Percentiles rank a stretch among this genome's conserved stretches.
These are phyloP conservation scores for Eilema caniola DNA, from an alignment of 2,888 invertebrate genomes.

Conservation along the genomic window DNA sequence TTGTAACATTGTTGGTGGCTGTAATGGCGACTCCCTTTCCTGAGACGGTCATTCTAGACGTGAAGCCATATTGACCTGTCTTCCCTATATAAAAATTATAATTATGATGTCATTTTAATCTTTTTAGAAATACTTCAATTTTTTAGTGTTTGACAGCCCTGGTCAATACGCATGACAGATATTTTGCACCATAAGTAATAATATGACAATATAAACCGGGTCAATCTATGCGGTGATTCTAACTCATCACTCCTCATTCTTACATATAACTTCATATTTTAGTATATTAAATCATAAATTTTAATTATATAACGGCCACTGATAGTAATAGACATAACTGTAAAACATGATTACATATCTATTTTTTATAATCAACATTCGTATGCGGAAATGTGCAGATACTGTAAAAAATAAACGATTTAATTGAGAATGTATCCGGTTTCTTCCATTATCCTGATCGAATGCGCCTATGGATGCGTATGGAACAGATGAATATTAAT, in stretches of 20 bases:
- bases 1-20: too few species aligned
- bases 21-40: too few species aligned
- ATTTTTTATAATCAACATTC: neutral
- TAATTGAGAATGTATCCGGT: neutral
- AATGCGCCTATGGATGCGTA: slow-evolving; percentile 8
- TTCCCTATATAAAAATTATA: too few species aligned
- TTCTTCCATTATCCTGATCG: neutral
- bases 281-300: slow-evolving; percentile 4
- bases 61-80: too few species aligned
- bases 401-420: neutral
- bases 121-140: neutral
- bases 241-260: neutral
- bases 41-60: too few species aligned
- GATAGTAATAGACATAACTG: neutral
- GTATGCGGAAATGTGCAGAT: slow-evolving; percentile 27
- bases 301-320: neutral
- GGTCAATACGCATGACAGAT: neutral
- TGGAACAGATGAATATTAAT: slow-evolving; percentile 1
- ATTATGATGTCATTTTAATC: too few species aligned
- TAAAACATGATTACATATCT: neutral
- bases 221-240: neutral
- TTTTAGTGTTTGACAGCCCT: neutral
- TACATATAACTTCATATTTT: neutral
- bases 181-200: neutral
- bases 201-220: neutral